phyloP scores from a whole-genome alignment of 2,888 invertebrate species.

The Neoaliturus tenellus region DNA sequence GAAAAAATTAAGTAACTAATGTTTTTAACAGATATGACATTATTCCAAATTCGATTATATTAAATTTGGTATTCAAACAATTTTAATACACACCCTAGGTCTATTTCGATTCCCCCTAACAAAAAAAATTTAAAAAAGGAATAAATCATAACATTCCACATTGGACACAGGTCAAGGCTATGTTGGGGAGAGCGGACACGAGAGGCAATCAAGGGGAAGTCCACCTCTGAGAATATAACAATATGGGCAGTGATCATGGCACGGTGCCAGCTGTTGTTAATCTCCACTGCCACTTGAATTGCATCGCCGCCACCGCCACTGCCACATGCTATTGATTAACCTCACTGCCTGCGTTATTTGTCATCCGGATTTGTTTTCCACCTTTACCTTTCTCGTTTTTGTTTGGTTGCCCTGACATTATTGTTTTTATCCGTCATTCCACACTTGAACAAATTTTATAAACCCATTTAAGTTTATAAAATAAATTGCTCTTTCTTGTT shows the following conservation, averaged over 20 bases:
- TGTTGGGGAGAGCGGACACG: not conserved
- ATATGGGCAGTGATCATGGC: slow-evolving; percentile 22
- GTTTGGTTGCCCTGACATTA: too few relatives aligned
- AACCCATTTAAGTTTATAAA: too few relatives aligned
- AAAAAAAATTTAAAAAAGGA: too few relatives aligned
- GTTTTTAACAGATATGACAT: too few relatives aligned
- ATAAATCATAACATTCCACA: not conserved
- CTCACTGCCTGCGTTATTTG: slow-evolving; percentile 7
- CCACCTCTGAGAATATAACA: not conserved
- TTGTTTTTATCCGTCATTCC: too few relatives aligned
- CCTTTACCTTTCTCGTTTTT: not conserved
- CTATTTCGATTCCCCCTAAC: too few relatives aligned
- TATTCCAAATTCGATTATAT: too few relatives aligned
- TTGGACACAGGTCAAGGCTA: not conserved
- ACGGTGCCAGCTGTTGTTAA: slow-evolving; percentile 11
- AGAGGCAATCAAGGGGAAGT: slow-evolving; percentile 4
- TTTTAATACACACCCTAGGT: too few relatives aligned
- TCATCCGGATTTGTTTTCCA: slow-evolving; percentile 7
- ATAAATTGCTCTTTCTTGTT: too few relatives aligned
- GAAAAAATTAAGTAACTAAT: too few relatives aligned
- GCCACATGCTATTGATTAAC: slow-evolving; percentile 17
- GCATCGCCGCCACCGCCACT: slow-evolving; percentile 11
- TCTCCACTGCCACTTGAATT: slow-evolving; percentile 34
- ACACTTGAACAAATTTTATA: too few relatives aligned
- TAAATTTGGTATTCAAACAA: too few relatives aligned